Conservation (phyloP, 1,140 invertebrate genomes). For the Ceratoteleas bidentatus region DNA sequence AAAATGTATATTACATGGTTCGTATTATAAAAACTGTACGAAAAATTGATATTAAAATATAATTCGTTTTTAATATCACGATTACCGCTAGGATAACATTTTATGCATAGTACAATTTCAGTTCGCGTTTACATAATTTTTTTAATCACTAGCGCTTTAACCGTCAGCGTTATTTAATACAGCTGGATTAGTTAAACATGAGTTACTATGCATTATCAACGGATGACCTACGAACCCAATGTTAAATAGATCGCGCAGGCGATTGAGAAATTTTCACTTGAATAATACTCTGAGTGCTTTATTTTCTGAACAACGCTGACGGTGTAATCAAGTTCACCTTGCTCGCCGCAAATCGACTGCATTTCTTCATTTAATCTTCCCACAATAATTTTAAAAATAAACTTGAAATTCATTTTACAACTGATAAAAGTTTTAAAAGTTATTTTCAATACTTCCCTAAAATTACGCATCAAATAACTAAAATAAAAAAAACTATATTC, state of each 20-base stretch:
- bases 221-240: conserved; percentile 52
- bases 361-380: not conserved
- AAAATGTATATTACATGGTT: not conserved
- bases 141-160: conserved; percentile 8
- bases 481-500: not conserved
- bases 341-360: not conserved
- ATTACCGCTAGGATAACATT: conserved; percentile 1
- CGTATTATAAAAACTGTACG: not conserved
- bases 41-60: not conserved
- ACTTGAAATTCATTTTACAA: too few species aligned
- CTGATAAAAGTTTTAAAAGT: too few species aligned
- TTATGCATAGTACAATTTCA: conserved; percentile 8
- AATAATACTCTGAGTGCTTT: conserved; percentile 30
- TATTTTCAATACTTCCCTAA: too few species aligned
- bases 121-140: conserved; percentile 39
- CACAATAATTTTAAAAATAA: too few species aligned
- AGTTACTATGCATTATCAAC: conserved; percentile 38
- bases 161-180: conserved; percentile 31
- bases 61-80: not conserved
- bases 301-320: conserved; percentile 15
- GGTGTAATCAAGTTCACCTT: conserved; percentile 3
- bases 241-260: conserved; percentile 34
- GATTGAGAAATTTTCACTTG: conserved; percentile 33
- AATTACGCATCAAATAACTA: not conserved
- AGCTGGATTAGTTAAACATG: conserved; percentile 57